phyloP scores from a whole-genome alignment of 2,113 vertebrate species.

The Syngnathus typhle region DNA sequence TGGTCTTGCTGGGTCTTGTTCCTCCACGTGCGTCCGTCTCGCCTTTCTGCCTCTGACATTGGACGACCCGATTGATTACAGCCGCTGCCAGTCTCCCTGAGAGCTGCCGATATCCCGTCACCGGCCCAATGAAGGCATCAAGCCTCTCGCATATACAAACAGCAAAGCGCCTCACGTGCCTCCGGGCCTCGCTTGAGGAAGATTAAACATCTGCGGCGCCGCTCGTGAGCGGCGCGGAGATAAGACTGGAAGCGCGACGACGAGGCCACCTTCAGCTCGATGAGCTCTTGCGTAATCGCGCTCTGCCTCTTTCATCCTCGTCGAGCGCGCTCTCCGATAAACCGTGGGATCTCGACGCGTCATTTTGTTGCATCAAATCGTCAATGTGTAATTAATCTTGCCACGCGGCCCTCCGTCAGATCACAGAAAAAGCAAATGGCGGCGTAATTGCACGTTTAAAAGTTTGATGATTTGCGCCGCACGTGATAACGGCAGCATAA shows the following conservation, averaged over 20 bases:
- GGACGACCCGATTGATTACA: slow-evolving; percentile 64
- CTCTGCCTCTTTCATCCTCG: slow-evolving; percentile 24
- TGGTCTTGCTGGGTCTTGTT: slow-evolving; percentile 5
- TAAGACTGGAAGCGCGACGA: slow-evolving; percentile 41
- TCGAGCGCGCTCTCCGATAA: slow-evolving; percentile 27
- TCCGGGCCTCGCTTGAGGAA: slow-evolving; percentile 41
- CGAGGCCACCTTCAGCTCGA: slow-evolving; percentile 30
- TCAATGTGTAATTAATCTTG: slow-evolving; percentile 52
- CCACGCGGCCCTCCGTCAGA: slow-evolving; percentile 43
- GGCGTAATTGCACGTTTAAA: slow-evolving; percentile 64
- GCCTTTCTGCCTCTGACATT: slow-evolving; percentile 55
- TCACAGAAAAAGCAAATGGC: slow-evolving; percentile 62
- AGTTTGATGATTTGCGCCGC: slow-evolving; percentile 63
- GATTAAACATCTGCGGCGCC: slow-evolving; percentile 47
- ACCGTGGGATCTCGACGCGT: slow-evolving; percentile 20
- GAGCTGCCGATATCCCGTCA: slow-evolving; percentile 59
- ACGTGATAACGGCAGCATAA: slow-evolving; percentile 64
- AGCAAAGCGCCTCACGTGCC: slow-evolving; percentile 20
- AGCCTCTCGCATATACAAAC: slow-evolving; percentile 27
- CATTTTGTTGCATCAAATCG: slow-evolving; percentile 26
- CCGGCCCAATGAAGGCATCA: slow-evolving; percentile 63
- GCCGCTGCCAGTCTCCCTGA: slow-evolving; percentile 59
- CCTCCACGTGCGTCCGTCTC: slow-evolving; percentile 53
- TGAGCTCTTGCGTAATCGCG: slow-evolving; percentile 53
- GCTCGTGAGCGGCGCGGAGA: slow-evolving; percentile 40